phyloP scores from a whole-genome alignment of 2,113 vertebrate genomes.

The Heterotis niloticus region DNA sequence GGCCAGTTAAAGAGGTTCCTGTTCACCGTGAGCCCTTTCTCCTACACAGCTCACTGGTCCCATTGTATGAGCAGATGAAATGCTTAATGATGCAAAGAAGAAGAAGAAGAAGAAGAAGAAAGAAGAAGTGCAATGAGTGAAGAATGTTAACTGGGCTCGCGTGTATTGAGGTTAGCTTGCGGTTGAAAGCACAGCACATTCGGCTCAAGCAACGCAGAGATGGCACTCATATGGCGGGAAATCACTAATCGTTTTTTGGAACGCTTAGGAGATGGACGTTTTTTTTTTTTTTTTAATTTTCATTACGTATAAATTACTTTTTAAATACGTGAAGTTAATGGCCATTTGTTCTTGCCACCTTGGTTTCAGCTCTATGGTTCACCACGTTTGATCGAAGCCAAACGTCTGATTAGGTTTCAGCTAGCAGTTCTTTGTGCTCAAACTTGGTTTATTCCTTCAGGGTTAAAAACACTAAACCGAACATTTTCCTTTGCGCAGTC shows the following conservation, averaged over 20 bases:
- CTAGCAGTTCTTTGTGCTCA: too few relatives aligned
- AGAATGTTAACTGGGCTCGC: conserved; percentile 30
- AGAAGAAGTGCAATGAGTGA: not conserved
- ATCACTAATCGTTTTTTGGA: conserved; percentile 34
- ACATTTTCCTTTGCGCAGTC: too few relatives aligned
- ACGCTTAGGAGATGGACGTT: conserved; percentile 33
- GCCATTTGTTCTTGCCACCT: conserved; percentile 53
- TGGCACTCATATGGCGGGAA: conserved; percentile 21
- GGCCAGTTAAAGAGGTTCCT: conserved; percentile 24
- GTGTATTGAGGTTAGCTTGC: conserved; percentile 49
- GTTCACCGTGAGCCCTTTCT: not conserved
- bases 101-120: not conserved
- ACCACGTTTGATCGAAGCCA: conserved; percentile 55
- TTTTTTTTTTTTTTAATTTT: conserved; percentile 42
- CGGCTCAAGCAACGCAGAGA: conserved; percentile 11
- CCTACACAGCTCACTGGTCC: conserved; percentile 22
- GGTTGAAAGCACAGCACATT: conserved; percentile 27
- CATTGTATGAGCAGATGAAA: conserved; percentile 40
- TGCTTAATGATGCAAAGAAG: conserved; percentile 41
- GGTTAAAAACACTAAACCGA: too few relatives aligned
- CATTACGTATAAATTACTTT: conserved; percentile 52
- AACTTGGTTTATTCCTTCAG: too few relatives aligned
- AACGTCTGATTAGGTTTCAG: too few relatives aligned
- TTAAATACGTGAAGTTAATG: conserved; percentile 60
- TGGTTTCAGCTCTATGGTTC: conserved; percentile 60